Evolutionary conservation across 2,888 invertebrate species (phyloP).

Genomic region (Pyrrhosoma nymphula): DNA sequence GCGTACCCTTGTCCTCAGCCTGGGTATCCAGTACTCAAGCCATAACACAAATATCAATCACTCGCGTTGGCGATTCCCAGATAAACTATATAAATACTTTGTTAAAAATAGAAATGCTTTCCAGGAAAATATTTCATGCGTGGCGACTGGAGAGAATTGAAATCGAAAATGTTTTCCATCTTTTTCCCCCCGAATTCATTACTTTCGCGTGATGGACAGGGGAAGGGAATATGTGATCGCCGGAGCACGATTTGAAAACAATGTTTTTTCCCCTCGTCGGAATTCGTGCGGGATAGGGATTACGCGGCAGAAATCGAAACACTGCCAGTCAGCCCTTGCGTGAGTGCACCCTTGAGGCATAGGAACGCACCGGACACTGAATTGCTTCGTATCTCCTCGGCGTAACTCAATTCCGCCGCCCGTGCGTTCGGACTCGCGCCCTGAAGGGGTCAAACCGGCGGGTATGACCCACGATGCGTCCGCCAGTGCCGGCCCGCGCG

Average conservation of each 20-base stretch:
- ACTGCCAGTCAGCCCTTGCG: not conserved
- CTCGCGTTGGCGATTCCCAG: no score
- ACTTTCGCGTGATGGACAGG: not conserved
- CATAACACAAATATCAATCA: no score
- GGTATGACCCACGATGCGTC: not conserved
- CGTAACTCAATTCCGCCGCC: not conserved
- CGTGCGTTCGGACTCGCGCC: not conserved
- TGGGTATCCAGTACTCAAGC: no score
- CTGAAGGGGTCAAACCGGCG: not conserved
- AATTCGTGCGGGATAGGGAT: not conserved
- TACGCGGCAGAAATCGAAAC: not conserved
- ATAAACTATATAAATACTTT: no score
- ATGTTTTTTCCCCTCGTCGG: not conserved
- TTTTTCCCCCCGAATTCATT: not conserved
- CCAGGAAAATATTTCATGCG: no score
- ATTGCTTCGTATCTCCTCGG: not conserved
- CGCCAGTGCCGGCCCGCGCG: not conserved
- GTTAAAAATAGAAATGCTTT: no score
- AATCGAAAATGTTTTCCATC: not conserved
- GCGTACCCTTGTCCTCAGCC: no score
- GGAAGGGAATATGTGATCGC: not conserved
- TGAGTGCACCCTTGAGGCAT: not conserved
- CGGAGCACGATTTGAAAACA: not conserved
- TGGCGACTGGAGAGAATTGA: not conserved
- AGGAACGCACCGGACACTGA: not conserved